Conservation (phyloP, 2,888 invertebrate species). For the Melitaea athalia region DNA sequence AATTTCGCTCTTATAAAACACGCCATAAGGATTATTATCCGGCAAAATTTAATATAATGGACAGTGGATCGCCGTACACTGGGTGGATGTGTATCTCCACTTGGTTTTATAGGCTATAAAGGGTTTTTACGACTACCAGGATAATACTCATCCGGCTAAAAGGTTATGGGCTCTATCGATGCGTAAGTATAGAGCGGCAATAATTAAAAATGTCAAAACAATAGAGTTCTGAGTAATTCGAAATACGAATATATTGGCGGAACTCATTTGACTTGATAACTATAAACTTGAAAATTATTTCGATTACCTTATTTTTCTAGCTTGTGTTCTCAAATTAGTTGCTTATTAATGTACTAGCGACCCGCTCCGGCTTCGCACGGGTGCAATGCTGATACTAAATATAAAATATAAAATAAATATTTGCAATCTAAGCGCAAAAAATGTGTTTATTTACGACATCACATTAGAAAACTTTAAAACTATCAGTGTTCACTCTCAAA, state of each 20-base stretch:
- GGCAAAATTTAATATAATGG: slow-evolving; percentile 26
- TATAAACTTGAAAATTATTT: background rate
- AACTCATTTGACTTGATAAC: background rate
- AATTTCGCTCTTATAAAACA: slow-evolving; percentile 27
- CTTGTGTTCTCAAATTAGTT: no score
- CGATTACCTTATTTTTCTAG: no score
- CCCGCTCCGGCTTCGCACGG: no score
- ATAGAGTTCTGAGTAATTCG: slow-evolving; percentile 15
- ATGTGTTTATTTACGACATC: no score
- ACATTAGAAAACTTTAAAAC: no score
- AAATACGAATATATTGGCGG: background rate
- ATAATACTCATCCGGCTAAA: slow-evolving; percentile 80
- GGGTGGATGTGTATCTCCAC: slow-evolving; percentile 69
- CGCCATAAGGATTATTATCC: slow-evolving; percentile 43
- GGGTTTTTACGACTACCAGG: slow-evolving; percentile 70
- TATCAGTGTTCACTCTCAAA: no score
- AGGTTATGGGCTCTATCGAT: slow-evolving; percentile 59
- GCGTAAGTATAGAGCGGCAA: slow-evolving; percentile 43
- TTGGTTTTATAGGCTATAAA: slow-evolving; percentile 79
- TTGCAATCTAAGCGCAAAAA: no score
- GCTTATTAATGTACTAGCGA: no score
- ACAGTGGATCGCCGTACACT: slow-evolving; percentile 33
- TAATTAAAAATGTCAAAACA: slow-evolving; percentile 71
- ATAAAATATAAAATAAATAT: no score
- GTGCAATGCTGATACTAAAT: no score